Percentiles rank a stretch among this genome's conserved stretches.
These are phyloP conservation scores for Caenorhabditis brenneri DNA, from an alignment of 1,140 invertebrate species.

Conservation along the genomic window DNA sequence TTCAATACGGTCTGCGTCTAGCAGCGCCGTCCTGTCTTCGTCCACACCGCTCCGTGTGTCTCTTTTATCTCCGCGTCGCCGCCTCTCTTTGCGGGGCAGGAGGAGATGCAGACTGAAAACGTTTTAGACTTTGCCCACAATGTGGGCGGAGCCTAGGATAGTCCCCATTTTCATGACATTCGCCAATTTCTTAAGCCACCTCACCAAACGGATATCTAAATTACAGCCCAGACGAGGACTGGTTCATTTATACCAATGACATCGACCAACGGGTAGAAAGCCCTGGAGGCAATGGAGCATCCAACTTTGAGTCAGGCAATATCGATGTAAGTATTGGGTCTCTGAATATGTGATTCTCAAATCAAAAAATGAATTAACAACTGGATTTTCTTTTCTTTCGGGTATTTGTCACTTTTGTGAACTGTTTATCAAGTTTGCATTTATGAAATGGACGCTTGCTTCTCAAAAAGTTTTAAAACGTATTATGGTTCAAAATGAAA, in stretches of 20 bases:
- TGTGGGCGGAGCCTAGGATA: background rate
- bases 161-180: slow-evolving; percentile 20
- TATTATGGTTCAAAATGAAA: no score
- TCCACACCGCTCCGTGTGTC: slow-evolving; percentile 32
- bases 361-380: no score
- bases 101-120: slow-evolving; percentile 43
- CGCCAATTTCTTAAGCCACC: background rate
- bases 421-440: no score
- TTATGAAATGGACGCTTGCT: no score
- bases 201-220: background rate
- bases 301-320: background rate
- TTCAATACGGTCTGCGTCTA: background rate
- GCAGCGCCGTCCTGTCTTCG: slow-evolving; percentile 25
- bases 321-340: background rate
- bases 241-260: background rate
- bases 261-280: background rate
- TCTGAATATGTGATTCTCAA: no score
- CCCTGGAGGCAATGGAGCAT: background rate
- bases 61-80: slow-evolving; percentile 35
- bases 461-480: no score
- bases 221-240: slow-evolving; percentile 16
- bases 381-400: no score
- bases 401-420: no score
- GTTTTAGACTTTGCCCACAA: slow-evolving; percentile 31
- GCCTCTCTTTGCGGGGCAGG: slow-evolving; percentile 32